Evolutionary conservation across 2,797 vertebrate species (phyloP).

Genomic region (Pangasius macronema): DNA sequence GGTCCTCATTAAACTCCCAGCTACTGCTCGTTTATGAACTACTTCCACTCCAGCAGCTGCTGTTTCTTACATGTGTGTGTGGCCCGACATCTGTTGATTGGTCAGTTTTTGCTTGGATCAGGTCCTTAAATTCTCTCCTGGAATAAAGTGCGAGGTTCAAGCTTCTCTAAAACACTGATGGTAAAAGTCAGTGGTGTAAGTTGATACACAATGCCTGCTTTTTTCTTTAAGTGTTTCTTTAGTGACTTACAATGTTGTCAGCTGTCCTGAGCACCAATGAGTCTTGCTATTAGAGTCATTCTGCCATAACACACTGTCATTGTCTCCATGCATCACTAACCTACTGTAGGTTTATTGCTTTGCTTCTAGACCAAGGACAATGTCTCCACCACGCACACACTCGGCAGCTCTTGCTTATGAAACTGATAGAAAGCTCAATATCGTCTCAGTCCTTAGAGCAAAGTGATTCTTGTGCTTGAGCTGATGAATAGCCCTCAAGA

Average conservation of each 20-base stretch:
- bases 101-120: conserved; percentile 15
- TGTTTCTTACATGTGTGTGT: not conserved
- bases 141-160: not conserved
- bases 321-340: conserved; percentile 39
- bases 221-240: not conserved
- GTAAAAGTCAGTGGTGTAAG: not conserved
- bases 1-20: conserved; percentile 52
- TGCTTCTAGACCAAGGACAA: conserved; percentile 62
- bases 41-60: conserved; percentile 36
- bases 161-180: not conserved
- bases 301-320: conserved; percentile 15
- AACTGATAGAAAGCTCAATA: conserved; percentile 78
- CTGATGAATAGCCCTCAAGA: conserved; percentile 79
- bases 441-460: conserved; percentile 71
- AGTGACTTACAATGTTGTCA: not conserved
- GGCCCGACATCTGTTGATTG: conserved; percentile 37
- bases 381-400: conserved; percentile 47
- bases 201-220: not conserved
- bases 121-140: not conserved
- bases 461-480: conserved; percentile 77
- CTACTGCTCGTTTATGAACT: conserved; percentile 46
- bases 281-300: conserved; percentile 13
- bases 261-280: conserved; percentile 7
- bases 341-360: conserved; percentile 44
- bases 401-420: conserved; percentile 59